Evolutionary conservation across 2,888 invertebrate genomes (phyloP).

Genomic region (Thysanoteuthis rhombus): DNA sequence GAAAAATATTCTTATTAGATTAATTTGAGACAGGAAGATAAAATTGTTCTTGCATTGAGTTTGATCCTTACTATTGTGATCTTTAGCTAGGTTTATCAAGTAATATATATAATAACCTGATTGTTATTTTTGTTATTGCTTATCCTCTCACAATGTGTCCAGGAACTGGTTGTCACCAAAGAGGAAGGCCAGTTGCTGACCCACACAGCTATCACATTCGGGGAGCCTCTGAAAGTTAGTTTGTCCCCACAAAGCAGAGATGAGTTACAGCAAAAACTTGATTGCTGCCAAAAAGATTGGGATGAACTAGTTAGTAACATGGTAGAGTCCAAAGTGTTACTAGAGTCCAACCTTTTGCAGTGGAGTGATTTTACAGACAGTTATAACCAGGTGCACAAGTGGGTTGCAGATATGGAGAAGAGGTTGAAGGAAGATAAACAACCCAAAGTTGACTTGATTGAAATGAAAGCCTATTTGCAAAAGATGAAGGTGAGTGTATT

Average conservation of each 20-base stretch:
- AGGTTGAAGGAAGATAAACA: slow-evolving; percentile 70
- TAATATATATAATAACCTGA: too few relatives aligned
- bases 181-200: slow-evolving; percentile 91
- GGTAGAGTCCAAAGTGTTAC: slow-evolving; percentile 85
- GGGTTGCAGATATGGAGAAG: slow-evolving; percentile 92
- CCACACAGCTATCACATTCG: slow-evolving; percentile 87
- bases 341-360: slow-evolving; percentile 90
- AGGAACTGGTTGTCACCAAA: slow-evolving; percentile 88
- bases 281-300: slow-evolving; percentile 89
- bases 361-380: slow-evolving; percentile 92
- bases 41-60: too few relatives aligned
- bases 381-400: slow-evolving; percentile 92
- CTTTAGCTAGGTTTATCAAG: too few relatives aligned
- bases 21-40: too few relatives aligned
- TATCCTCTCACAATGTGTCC: slow-evolving; percentile 54
- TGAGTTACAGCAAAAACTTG: slow-evolving; percentile 83
- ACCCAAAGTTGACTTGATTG: slow-evolving; percentile 61
- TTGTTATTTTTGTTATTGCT: background rate
- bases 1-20: too few relatives aligned
- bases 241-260: slow-evolving; percentile 90
- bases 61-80: too few relatives aligned
- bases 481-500: slow-evolving; percentile 58
- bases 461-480: slow-evolving; percentile 64
- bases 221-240: slow-evolving; percentile 89
- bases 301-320: slow-evolving; percentile 82